Evolutionary conservation across 1,140 invertebrate species (phyloP).

Genomic region (Drosophila arawakana): DNA sequence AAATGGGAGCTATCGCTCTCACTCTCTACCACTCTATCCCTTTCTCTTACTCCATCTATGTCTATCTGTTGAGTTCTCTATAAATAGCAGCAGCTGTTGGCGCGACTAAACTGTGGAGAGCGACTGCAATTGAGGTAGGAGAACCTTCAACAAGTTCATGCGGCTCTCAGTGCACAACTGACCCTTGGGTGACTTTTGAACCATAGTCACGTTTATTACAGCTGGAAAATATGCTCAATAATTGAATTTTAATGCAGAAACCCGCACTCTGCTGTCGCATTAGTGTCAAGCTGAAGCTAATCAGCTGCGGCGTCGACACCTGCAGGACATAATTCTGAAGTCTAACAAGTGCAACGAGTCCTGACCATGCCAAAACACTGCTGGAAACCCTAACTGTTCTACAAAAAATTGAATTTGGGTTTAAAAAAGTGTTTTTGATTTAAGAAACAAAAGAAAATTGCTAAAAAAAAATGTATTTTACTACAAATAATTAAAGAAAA

Average conservation of each 20-base stretch:
- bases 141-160: constrained; percentile 35
- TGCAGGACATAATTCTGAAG: constrained; percentile 75
- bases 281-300: constrained; percentile 70
- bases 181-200: constrained; percentile 53
- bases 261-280: constrained; percentile 56
- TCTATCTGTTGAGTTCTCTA: constrained; percentile 40
- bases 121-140: neutral
- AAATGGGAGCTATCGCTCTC: constrained; percentile 38
- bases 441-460: too few relatives aligned
- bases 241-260: constrained; percentile 78
- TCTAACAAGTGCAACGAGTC: constrained; percentile 65
- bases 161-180: constrained; percentile 6
- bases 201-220: constrained; percentile 64
- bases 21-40: neutral
- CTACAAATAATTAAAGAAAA: too few relatives aligned
- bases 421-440: too few relatives aligned
- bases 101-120: neutral
- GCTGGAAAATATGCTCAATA: constrained; percentile 63
- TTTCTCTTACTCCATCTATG: neutral
- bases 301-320: constrained; percentile 73
- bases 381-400: too few relatives aligned
- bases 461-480: too few relatives aligned
- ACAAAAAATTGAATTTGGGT: too few relatives aligned
- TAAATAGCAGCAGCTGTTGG: constrained; percentile 71
- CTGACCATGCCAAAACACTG: neutral